Evolutionary conservation across 2,113 vertebrate species (phyloP), one percentile per base, ranked within the genome.

Genomic region (Apteryx owenii): DNA sequence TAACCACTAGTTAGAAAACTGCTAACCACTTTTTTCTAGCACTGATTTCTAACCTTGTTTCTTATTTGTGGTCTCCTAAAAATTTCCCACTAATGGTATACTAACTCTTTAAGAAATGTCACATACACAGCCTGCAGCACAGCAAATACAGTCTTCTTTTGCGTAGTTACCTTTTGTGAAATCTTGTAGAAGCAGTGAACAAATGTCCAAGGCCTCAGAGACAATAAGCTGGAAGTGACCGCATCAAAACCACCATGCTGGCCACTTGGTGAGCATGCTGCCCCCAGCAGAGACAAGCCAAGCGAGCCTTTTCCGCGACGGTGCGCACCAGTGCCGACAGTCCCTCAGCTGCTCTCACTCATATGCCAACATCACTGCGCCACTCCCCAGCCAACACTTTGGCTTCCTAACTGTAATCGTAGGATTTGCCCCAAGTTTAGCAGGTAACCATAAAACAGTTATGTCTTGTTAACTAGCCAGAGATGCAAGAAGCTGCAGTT

Each of bases 331-430:
- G 36, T 56, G n/a, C 4, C 18, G 5, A 33, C 77, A 85, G 29
- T 33, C 42, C 31, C 62, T 56, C 1, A 2, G 19, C 2, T 2
- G 9, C 42, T 58, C 44, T 62, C 73, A 12, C 18, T 12, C 23
- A 10, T 9, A 48, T 5, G 25, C 7, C 68, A 83, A 7, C 17
- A 31, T 20, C 44, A 33, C 2, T 18, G 3, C 29, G 44, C 12
- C 0, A 2, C 44, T 78, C 77, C 33, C 33, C 40, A 81, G 64
- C 4, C 29, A 56, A 46, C 14, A 23, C 5, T 64, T 88, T 58
- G 2, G 1, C 15, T 81, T 88, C 31, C n/a, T 73, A 65, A 53
- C 1, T 1, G 13, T 42, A 88, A 53, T 0, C 3, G 20, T 21
- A 76, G 23, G 31, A 64, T 56, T 89, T 51, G 10, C 12, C 28